Conservation (phyloP, 1,140 invertebrate species). For the Scaptodrosophila lebanonensis region DNA sequence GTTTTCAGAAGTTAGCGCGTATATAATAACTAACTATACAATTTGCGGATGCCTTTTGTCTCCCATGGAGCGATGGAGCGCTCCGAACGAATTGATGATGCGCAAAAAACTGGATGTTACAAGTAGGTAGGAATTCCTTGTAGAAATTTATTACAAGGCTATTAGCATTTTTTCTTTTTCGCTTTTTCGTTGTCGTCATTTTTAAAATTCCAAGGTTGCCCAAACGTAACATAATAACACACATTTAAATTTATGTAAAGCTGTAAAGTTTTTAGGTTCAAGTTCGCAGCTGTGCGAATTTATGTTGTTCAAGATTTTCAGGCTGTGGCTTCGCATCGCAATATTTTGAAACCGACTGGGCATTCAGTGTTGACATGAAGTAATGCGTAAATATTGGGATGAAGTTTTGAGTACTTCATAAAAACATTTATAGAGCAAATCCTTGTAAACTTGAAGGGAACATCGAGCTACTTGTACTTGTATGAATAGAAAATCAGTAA, state of each 20-base stretch:
- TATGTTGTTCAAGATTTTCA: too few species aligned
- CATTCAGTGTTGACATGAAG: too few species aligned
- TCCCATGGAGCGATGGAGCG: conserved; percentile 26
- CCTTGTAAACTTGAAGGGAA: too few species aligned
- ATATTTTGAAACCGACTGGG: too few species aligned
- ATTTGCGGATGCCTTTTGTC: conserved; percentile 14
- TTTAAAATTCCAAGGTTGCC: conserved; percentile 59
- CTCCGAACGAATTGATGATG: conserved; percentile 43
- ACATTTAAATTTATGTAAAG: conserved; percentile 67
- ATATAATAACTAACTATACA: too few species aligned
- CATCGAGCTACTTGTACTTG: too few species aligned
- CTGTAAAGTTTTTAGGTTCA: conserved; percentile 52
- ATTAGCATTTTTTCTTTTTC: conserved; percentile 71
- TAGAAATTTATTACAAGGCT: conserved; percentile 72
- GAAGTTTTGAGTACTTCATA: too few species aligned
- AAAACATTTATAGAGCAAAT: too few species aligned
- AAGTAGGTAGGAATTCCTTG: conserved; percentile 59
- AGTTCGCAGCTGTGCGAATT: too few species aligned
- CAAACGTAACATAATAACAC: conserved; percentile 58
- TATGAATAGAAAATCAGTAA: too few species aligned
- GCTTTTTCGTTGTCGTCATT: conserved; percentile 64
- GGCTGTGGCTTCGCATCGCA: too few species aligned
- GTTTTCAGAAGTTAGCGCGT: conserved; percentile 61
- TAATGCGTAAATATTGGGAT: too few species aligned
- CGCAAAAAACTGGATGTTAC: conserved; percentile 31